Evolutionary conservation across 2,888 invertebrate species (phyloP).

Genomic region (Halictus ligatus): DNA sequence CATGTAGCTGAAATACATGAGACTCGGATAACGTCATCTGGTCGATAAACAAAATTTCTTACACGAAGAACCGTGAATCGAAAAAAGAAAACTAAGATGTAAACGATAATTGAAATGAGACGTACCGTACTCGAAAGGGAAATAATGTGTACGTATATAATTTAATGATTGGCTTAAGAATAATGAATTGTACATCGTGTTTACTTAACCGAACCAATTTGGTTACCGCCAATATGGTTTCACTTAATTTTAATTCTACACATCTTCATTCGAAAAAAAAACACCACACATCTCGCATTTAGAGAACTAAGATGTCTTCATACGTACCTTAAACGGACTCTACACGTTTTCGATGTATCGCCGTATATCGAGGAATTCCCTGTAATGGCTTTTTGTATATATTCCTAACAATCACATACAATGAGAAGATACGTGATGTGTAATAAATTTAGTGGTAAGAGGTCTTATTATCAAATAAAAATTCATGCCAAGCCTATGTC

Average conservation of each 20-base stretch:
- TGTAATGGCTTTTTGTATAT: conserved; percentile 83
- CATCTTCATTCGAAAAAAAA: conserved; percentile 41
- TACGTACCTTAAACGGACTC: conserved; percentile 74
- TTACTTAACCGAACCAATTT: conserved; percentile 66
- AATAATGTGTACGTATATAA: neutral
- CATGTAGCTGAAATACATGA: neutral
- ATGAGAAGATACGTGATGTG: conserved; percentile 79
- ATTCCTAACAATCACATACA: conserved; percentile 79
- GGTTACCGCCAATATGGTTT: conserved; percentile 53
- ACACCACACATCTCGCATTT: conserved; percentile 60
- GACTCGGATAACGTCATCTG: conserved; percentile 20
- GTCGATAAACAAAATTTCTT: conserved; percentile 17
- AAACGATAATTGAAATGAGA: neutral
- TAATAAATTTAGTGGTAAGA: conserved; percentile 81
- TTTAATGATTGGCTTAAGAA: conserved; percentile 42
- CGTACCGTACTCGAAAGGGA: conserved; percentile 7
- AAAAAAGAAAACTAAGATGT: neutral
- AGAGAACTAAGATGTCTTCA: conserved; percentile 68
- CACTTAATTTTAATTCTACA: conserved; percentile 57
- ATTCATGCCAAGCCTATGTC: conserved; percentile 60
- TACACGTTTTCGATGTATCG: conserved; percentile 76
- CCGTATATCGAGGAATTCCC: conserved; percentile 76
- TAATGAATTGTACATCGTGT: conserved; percentile 44
- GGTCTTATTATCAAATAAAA: conserved; percentile 78
- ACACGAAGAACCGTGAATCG: neutral